Evolutionary conservation across 2,113 vertebrate species (phyloP).

Genomic region (Neomonachus schauinslandi): DNA sequence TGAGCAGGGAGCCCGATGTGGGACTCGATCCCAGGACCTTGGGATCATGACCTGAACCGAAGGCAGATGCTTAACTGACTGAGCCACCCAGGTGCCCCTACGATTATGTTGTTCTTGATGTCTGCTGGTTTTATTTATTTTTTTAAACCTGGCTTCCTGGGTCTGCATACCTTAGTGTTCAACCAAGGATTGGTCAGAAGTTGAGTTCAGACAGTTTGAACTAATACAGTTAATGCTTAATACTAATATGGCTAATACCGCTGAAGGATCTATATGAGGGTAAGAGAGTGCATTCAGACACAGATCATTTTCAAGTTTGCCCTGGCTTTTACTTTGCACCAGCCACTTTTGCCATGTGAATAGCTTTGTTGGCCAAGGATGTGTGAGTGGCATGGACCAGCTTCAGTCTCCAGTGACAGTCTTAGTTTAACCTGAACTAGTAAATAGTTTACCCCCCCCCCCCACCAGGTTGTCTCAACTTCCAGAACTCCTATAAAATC

Average conservation of each 20-base stretch:
- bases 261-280: not conserved
- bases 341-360: not conserved
- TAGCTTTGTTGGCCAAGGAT: not conserved
- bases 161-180: not conserved
- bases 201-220: not conserved
- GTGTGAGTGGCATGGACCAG: not conserved
- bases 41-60: not conserved
- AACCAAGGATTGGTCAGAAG: not conserved
- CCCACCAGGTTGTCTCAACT: not conserved
- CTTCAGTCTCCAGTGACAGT: not conserved
- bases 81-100: not conserved
- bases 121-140: not conserved
- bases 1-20: not conserved
- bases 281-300: not conserved
- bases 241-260: not conserved
- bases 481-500: not conserved
- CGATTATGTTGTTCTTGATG: not conserved
- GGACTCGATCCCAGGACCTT: not conserved
- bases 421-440: not conserved
- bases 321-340: not conserved
- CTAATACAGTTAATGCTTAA: not conserved
- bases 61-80: not conserved
- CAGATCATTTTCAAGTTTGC: not conserved
- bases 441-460: not conserved
- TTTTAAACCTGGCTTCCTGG: not conserved